Conservation (phyloP, 2,797 vertebrate genomes). For the Tympanoctomys barrerae region DNA sequence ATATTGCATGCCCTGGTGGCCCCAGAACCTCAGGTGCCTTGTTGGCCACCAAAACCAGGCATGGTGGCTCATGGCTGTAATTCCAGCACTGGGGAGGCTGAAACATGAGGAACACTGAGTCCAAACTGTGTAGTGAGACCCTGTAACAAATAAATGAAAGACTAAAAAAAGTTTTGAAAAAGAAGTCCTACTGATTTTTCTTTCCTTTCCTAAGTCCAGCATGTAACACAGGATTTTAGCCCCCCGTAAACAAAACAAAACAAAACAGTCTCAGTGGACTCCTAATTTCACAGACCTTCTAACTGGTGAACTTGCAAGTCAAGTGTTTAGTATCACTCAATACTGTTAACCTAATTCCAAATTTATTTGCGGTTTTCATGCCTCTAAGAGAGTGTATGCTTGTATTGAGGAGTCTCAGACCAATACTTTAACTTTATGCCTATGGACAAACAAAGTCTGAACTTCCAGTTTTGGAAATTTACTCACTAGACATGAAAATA, state of each 20-base stretch:
- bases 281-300: slow-evolving; percentile 1
- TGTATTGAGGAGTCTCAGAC: neutral
- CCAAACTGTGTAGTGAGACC: no score
- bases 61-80: no score
- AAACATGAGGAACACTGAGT: no score
- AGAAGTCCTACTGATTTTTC: slow-evolving; percentile 1
- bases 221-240: neutral
- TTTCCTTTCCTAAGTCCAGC: neutral
- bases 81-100: no score
- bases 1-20: no score
- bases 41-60: no score
- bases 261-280: neutral
- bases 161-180: no score
- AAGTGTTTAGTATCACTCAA: neutral
- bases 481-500: neutral
- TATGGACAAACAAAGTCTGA: slow-evolving; percentile 14
- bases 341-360: slow-evolving; percentile 22
- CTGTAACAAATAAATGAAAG: no score
- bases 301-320: neutral
- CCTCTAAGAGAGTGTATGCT: neutral
- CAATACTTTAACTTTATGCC: neutral
- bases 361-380: neutral
- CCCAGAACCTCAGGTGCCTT: no score
- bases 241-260: no score
- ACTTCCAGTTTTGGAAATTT: slow-evolving; percentile 35